Evolutionary conservation across 2,888 invertebrate genomes (phyloP).

Genomic region (Ryuthela nishihirai): DNA sequence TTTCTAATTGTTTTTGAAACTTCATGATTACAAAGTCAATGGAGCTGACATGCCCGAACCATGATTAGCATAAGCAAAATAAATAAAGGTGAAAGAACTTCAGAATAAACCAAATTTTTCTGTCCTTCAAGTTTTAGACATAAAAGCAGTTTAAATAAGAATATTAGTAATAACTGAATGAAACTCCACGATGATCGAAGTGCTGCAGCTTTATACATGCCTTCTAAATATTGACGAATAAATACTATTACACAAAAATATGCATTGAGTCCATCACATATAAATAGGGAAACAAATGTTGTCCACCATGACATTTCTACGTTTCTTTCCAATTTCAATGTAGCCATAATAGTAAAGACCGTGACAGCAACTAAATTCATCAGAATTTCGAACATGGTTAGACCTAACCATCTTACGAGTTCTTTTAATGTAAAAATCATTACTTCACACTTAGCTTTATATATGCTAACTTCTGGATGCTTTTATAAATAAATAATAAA

Average conservation of each 20-base stretch:
- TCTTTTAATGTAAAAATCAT: slow-evolving; percentile 88
- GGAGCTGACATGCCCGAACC: slow-evolving; percentile 85
- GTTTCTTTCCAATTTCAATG: slow-evolving; percentile 69
- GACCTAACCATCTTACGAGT: slow-evolving; percentile 86
- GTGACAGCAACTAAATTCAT: slow-evolving; percentile 77
- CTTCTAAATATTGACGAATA: slow-evolving; percentile 82
- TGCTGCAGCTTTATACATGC: slow-evolving; percentile 63
- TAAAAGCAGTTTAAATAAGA: slow-evolving; percentile 85
- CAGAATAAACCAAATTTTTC: slow-evolving; percentile 78
- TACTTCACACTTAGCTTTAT: too few relatives aligned
- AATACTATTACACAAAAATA: slow-evolving; percentile 95
- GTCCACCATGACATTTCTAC: slow-evolving; percentile 72
- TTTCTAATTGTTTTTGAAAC: too few relatives aligned
- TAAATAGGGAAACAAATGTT: slow-evolving; percentile 85
- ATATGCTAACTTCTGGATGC: too few relatives aligned
- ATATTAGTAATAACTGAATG: slow-evolving; percentile 74
- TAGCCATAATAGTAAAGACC: slow-evolving; percentile 77
- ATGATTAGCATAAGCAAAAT: slow-evolving; percentile 84
- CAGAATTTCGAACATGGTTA: slow-evolving; percentile 94
- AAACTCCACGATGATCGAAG: slow-evolving; percentile 77
- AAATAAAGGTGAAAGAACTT: slow-evolving; percentile 71
- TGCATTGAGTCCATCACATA: slow-evolving; percentile 84
- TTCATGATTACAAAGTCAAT: too few relatives aligned
- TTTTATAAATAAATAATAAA: too few relatives aligned
- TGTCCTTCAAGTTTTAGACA: slow-evolving; percentile 82